Percentiles rank a stretch among this genome's conserved stretches.
phyloP scores from a whole-genome alignment of 2,113 vertebrate species.

The Pseudorhombus dupliciocellatus region DNA sequence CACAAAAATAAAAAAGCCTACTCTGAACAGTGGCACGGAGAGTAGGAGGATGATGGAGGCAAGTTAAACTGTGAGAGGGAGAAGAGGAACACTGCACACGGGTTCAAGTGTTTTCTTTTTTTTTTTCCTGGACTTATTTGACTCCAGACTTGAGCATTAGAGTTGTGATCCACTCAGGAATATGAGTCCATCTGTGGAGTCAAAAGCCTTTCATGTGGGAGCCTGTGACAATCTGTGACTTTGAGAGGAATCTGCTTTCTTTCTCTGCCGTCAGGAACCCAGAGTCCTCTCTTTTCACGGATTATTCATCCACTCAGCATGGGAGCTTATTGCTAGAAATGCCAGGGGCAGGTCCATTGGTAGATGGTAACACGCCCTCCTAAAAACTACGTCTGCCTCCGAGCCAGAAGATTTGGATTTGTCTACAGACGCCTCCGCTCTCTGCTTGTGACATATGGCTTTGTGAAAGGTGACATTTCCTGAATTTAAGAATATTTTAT shows the following conservation, averaged over 20 bases:
- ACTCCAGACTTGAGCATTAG: slow-evolving; percentile 31
- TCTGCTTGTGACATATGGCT: slow-evolving; percentile 58
- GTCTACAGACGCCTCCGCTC: slow-evolving; percentile 54
- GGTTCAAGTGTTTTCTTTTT: slow-evolving; percentile 2
- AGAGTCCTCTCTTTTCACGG: slow-evolving; percentile 45
- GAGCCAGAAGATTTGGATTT: slow-evolving; percentile 52
- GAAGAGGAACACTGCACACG: slow-evolving; percentile 17
- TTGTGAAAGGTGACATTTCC: slow-evolving; percentile 70
- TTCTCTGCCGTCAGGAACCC: slow-evolving; percentile 24
- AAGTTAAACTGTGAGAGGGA: slow-evolving; percentile 54
- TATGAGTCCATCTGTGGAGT: slow-evolving; percentile 33
- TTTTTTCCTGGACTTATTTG: slow-evolving; percentile 37
- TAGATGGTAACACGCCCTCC: slow-evolving; percentile 53
- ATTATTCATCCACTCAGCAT: slow-evolving; percentile 55
- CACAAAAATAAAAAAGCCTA: slow-evolving; percentile 62
- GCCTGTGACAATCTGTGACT: slow-evolving; percentile 34
- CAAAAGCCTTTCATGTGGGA: slow-evolving; percentile 49
- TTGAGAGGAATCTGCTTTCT: slow-evolving; percentile 38
- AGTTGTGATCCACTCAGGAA: slow-evolving; percentile 46
- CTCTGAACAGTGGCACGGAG: slow-evolving; percentile 32
- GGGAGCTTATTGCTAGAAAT: slow-evolving; percentile 52
- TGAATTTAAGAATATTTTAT: slow-evolving; percentile 29
- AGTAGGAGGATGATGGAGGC: slow-evolving; percentile 54
- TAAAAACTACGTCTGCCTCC: slow-evolving; percentile 63
- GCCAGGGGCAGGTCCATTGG: slow-evolving; percentile 57